These are phyloP conservation scores for Thereva nobilitata DNA, from an alignment of 2,888 invertebrate genomes.

Conservation along the genomic window DNA sequence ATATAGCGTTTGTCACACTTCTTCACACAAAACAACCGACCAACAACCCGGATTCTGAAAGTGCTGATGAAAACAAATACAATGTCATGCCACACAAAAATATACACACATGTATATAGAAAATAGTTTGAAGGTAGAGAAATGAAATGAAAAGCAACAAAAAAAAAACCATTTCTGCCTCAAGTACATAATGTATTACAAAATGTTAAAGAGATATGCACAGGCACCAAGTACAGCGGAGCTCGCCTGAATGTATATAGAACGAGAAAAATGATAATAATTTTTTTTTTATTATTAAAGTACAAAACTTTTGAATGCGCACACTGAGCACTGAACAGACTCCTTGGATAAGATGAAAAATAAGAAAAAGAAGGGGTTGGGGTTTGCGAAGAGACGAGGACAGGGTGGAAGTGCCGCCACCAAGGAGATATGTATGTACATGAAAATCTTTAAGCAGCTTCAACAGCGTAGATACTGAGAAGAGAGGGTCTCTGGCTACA, in stretches of 20 bases:
- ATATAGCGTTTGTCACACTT: too few species aligned
- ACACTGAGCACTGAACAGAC: slow-evolving; percentile 1
- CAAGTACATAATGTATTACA: slow-evolving; percentile 32
- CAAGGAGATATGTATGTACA: too few species aligned
- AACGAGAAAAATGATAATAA: slow-evolving; percentile 31
- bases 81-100: slow-evolving; percentile 15
- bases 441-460: slow-evolving; percentile 3
- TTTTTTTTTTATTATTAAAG: slow-evolving; percentile 24
- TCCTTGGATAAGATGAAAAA: slow-evolving; percentile 14
- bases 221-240: slow-evolving; percentile 7
- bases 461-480: slow-evolving; percentile 12
- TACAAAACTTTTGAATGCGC: slow-evolving; percentile 33
- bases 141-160: slow-evolving; percentile 4
- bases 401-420: too few species aligned
- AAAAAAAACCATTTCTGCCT: slow-evolving; percentile 10
- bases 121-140: slow-evolving; percentile 26
- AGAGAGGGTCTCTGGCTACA: slow-evolving; percentile 1
- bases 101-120: slow-evolving; percentile 12
- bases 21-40: slow-evolving; percentile 11
- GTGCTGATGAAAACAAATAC: slow-evolving; percentile 24
- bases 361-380: slow-evolving; percentile 1
- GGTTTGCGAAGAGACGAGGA: too few species aligned
- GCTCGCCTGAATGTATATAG: slow-evolving; percentile 20
- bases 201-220: slow-evolving; percentile 26
- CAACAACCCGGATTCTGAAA: slow-evolving; percentile 6